Conservation (phyloP, 35 echinoderm and acorn worm genomes). For the Strongylocentrotus purpuratus region DNA sequence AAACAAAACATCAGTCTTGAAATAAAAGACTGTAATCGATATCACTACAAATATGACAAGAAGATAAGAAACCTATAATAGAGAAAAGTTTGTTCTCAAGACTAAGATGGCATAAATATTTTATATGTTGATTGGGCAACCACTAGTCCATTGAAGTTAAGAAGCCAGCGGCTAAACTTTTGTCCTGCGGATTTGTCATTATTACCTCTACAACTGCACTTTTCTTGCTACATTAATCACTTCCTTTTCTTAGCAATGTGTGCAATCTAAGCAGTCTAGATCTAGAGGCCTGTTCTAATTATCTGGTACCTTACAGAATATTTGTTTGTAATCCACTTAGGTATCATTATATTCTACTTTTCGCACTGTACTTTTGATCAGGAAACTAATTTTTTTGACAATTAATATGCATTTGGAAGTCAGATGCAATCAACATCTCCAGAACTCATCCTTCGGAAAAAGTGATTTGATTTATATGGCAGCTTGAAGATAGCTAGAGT, state of each 20-base stretch:
- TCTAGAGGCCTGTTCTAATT: background rate
- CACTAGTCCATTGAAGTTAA: background rate
- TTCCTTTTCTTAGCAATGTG: background rate
- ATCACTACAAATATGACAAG: background rate
- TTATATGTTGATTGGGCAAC: background rate
- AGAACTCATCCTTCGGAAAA: background rate
- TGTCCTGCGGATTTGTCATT: background rate
- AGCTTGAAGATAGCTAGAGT: background rate
- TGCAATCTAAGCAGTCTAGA: background rate
- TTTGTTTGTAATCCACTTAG: background rate
- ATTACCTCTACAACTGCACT: background rate
- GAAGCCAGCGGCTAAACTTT: background rate
- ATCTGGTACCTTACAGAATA: background rate
- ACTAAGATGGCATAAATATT: background rate
- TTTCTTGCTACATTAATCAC: background rate
- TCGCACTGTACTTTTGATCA: background rate
- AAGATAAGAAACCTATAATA: background rate
- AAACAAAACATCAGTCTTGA: background rate
- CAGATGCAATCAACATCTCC: background rate
- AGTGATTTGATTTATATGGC: background rate
- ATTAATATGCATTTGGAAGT: background rate
- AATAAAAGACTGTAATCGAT: background rate
- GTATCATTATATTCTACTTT: background rate
- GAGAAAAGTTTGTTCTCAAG: background rate
- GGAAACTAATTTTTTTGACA: background rate